phyloP scores from a whole-genome alignment of 2,113 vertebrate genomes.

The cattle (Bos taurus) region DNA sequence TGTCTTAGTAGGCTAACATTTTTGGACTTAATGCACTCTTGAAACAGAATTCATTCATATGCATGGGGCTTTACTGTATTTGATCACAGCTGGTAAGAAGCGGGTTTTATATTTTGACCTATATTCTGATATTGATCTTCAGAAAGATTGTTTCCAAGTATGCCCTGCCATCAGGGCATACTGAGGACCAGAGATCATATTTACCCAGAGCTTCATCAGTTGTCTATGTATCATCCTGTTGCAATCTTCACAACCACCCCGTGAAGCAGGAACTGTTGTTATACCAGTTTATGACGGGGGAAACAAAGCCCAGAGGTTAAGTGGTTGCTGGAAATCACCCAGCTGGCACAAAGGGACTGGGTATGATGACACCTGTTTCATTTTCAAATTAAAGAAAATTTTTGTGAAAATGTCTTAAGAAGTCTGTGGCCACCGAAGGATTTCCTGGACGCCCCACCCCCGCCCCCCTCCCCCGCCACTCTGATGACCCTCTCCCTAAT shows the following conservation, averaged over 20 bases:
- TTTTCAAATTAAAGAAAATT: background rate
- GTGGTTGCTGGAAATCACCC: background rate
- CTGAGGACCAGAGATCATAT: fast-evolving
- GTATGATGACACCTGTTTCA: background rate
- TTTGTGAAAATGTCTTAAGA: background rate
- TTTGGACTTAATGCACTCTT: background rate
- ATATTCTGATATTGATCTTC: background rate
- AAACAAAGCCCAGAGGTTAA: background rate
- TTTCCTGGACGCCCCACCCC: background rate
- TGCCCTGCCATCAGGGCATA: background rate
- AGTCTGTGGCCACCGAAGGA: background rate
- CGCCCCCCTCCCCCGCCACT: fast-evolving
- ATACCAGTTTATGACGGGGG: too few relatives aligned
- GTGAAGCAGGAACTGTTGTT: fast-evolving
- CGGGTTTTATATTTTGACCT: background rate
- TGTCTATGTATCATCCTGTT: fast-evolving
- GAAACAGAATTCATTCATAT: background rate
- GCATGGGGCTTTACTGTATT: background rate
- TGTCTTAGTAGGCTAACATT: background rate
- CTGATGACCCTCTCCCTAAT: background rate
- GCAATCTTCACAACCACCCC: fast-evolving
- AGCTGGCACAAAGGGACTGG: background rate
- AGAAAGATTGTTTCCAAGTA: fast-evolving
- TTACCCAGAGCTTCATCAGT: fast-evolving
- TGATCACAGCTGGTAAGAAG: background rate